Evolutionary conservation across 1,140 invertebrate species (phyloP).

Genomic region (Meloidogyne chitwoodi): DNA sequence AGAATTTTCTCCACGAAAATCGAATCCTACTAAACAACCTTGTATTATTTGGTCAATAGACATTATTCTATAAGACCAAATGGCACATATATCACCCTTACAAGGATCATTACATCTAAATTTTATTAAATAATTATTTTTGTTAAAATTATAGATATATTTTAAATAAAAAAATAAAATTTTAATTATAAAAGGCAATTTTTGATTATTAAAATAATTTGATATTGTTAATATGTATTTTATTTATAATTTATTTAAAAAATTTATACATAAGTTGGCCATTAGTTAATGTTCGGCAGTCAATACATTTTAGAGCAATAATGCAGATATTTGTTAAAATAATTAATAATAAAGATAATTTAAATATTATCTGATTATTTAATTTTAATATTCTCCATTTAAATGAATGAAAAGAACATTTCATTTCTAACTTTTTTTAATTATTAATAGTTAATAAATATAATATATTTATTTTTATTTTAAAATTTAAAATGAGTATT

Average conservation of each 20-base stretch:
- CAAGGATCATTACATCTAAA: conserved; percentile 34
- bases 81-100: conserved; percentile 35
- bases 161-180: no score
- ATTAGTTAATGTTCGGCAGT: background rate
- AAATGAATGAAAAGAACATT: background rate
- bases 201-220: no score
- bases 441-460: no score
- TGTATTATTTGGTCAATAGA: conserved; percentile 35
- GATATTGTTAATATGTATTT: no score
- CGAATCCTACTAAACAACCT: conserved; percentile 18
- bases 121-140: background rate
- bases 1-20: background rate
- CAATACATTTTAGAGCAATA: background rate
- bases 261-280: background rate
- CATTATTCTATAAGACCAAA: conserved; percentile 40
- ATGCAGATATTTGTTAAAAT: background rate
- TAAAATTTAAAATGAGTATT: no score
- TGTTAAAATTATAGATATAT: no score
- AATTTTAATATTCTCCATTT: background rate
- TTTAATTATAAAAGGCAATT: no score
- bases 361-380: background rate
- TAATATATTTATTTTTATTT: no score
- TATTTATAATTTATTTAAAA: no score
- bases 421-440: no score
- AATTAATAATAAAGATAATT: background rate